Evolutionary conservation across 2,113 vertebrate genomes (phyloP).

Genomic region (Oncorhynchus masou): DNA sequence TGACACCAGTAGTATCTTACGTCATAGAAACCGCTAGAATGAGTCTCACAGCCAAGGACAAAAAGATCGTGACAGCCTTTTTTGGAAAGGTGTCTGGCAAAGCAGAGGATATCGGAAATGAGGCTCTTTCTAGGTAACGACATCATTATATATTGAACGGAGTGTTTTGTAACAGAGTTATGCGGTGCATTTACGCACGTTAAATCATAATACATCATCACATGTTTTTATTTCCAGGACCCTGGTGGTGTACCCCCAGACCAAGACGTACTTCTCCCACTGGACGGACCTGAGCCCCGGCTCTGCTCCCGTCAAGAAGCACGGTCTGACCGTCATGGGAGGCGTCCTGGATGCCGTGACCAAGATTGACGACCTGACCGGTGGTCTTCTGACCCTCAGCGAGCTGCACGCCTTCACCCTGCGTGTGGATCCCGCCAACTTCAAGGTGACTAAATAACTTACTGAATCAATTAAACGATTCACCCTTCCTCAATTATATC

Average conservation of each 20-base stretch:
- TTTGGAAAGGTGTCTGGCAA: constrained; percentile 66
- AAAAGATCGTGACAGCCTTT: constrained; percentile 57
- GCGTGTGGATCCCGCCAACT: constrained; percentile 74
- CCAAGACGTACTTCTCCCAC: constrained; percentile 81
- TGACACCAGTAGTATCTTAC: too few relatives aligned
- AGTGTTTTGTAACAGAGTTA: too few relatives aligned
- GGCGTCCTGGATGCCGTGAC: constrained; percentile 53
- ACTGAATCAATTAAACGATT: too few relatives aligned
- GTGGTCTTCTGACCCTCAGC: constrained; percentile 65
- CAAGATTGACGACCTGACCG: constrained; percentile 66
- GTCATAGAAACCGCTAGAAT: constrained; percentile 52
- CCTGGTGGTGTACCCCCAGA: constrained; percentile 56
- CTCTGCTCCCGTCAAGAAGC: constrained; percentile 62
- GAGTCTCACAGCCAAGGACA: constrained; percentile 73
- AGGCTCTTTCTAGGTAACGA: constrained; percentile 77
- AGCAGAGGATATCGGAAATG: constrained; percentile 40
- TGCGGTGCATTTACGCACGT: not conserved
- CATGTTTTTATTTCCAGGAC: constrained; percentile 52
- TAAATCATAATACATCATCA: not conserved
- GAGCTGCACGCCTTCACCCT: constrained; percentile 80
- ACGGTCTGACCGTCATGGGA: constrained; percentile 64
- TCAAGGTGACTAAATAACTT: constrained; percentile 69
- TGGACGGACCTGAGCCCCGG: constrained; percentile 55
- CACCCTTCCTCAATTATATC: too few relatives aligned
- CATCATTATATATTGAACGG: too few relatives aligned